Conservation (phyloP, 2,888 invertebrate species). For the Elysia crispata region DNA sequence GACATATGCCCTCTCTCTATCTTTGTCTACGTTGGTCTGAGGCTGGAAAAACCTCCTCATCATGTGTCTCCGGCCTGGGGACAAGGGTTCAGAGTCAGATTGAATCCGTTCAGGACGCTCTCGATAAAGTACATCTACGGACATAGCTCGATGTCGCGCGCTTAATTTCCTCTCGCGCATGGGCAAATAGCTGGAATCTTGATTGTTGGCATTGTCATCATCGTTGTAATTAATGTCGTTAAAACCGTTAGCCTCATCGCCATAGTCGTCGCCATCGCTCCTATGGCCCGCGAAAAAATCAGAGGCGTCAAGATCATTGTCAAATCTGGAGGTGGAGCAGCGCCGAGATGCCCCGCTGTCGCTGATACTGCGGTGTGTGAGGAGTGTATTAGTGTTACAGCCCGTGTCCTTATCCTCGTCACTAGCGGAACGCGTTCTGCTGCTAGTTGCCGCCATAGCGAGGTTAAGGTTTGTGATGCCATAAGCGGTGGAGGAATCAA, state of each 20-base stretch:
- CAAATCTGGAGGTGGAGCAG: not conserved
- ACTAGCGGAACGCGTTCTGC: not conserved
- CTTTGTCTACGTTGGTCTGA: not conserved
- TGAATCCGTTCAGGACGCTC: not conserved
- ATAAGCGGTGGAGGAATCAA: not conserved
- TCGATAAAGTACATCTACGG: constrained; percentile 32
- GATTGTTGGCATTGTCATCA: not conserved
- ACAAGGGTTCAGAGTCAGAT: not conserved
- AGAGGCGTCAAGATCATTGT: not conserved
- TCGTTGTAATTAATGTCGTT: not conserved
- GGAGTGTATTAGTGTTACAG: not conserved
- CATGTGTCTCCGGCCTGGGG: not conserved
- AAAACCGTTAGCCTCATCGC: not conserved
- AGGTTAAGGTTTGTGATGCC: not conserved
- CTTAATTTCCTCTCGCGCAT: constrained; percentile 5
- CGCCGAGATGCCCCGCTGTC: not conserved
- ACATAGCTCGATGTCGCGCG: constrained; percentile 27
- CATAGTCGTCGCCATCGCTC: not conserved
- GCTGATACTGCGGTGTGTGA: not conserved
- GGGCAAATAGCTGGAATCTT: not conserved
- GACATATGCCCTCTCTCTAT: constrained; percentile 23
- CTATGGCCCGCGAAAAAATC: not conserved
- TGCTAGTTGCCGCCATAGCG: not conserved
- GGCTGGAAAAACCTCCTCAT: not conserved
- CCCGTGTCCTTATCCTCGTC: not conserved